These are phyloP conservation scores for Nycticorax nycticorax DNA, from an alignment of 2,113 vertebrate species.

Conservation along the genomic window DNA sequence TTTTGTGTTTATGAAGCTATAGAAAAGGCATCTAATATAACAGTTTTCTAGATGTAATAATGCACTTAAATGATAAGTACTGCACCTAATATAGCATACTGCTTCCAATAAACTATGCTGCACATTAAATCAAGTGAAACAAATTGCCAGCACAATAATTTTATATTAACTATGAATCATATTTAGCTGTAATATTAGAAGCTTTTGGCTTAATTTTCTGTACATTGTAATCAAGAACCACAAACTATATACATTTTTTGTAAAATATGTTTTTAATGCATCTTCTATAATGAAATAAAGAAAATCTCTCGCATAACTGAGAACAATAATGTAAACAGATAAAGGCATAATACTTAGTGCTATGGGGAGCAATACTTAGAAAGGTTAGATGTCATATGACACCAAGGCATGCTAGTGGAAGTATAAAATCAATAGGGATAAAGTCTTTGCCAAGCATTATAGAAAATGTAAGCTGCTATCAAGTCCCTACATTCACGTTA, in stretches of 20 bases:
- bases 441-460: not conserved
- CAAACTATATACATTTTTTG: not conserved
- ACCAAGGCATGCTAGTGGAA: not conserved
- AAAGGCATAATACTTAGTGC: not conserved
- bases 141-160: not conserved
- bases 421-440: not conserved
- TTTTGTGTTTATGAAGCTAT: not conserved
- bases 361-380: not conserved
- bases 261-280: not conserved
- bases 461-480: not conserved
- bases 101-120: not conserved
- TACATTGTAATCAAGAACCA: not conserved
- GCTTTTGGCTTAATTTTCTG: not conserved
- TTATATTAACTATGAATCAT: not conserved
- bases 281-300: not conserved
- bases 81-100: not conserved
- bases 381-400: not conserved
- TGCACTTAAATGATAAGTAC: not conserved
- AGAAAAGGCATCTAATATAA: not conserved
- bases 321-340: not conserved
- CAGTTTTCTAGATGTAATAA: not conserved
- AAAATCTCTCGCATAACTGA: not conserved
- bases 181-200: not conserved
- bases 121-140: not conserved
- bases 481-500: not conserved